Conservation (phyloP, 2,113 vertebrate species). For the Campylorhamphus procurvoides region DNA sequence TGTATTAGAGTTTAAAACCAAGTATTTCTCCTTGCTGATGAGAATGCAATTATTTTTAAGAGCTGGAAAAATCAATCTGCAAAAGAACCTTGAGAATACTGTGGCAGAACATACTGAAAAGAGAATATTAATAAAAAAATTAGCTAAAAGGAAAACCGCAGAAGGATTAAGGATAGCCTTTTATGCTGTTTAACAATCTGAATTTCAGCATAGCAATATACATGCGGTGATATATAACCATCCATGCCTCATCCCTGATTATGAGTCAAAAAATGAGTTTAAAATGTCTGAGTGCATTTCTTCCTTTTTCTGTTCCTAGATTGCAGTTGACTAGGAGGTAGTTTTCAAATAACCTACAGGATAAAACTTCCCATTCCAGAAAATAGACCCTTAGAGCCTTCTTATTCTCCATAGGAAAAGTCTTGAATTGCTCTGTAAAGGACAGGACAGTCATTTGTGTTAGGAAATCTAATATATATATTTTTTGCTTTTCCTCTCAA, state of each 20-base stretch:
- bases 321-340: not conserved
- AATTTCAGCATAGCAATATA: not conserved
- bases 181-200: not conserved
- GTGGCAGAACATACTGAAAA: not conserved
- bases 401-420: not conserved
- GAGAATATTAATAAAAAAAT: not conserved
- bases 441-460: not conserved
- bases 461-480: not conserved
- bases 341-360: not conserved
- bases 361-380: not conserved
- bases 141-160: not conserved
- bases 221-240: not conserved
- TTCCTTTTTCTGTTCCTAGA: not conserved
- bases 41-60: not conserved
- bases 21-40: not conserved
- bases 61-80: not conserved
- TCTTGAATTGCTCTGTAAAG: not conserved
- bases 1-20: not conserved
- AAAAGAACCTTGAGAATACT: not conserved
- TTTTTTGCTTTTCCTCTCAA: not conserved
- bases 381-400: not conserved
- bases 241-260: not conserved
- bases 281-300: not conserved
- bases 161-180: not conserved
- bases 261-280: not conserved